Conservation (phyloP, 2,888 invertebrate genomes). For the Dynastes hyllus region DNA sequence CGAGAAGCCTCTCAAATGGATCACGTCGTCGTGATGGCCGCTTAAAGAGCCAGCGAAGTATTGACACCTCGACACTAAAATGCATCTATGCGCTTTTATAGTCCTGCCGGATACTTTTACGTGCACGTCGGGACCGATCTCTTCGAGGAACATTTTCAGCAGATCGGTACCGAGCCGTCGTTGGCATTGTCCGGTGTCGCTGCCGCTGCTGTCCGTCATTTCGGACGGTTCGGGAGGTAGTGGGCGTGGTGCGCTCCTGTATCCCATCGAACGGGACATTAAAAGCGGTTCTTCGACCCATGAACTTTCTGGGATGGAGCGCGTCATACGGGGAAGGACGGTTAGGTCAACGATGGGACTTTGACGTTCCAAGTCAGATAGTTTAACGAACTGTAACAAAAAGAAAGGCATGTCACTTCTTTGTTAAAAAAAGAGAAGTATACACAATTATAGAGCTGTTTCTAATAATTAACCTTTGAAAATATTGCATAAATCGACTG, state of each 20-base stretch:
- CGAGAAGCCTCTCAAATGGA: constrained; percentile 75
- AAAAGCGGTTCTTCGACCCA: constrained; percentile 78
- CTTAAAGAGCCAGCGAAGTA: constrained; percentile 94
- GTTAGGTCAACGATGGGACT: constrained; percentile 72
- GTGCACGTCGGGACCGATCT: constrained; percentile 92
- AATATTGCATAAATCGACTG: too few relatives aligned
- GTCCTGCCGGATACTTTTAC: constrained; percentile 81
- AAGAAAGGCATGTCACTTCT: constrained; percentile 60
- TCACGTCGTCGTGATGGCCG: constrained; percentile 78
- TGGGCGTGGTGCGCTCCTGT: constrained; percentile 68
- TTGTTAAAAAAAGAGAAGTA: too few relatives aligned
- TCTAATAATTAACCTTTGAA: too few relatives aligned
- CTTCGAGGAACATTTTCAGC: constrained; percentile 92
- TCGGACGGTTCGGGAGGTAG: constrained; percentile 66
- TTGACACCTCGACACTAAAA: constrained; percentile 91
- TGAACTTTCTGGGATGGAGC: constrained; percentile 81
- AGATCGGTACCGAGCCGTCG: constrained; percentile 87
- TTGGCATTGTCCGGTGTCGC: constrained; percentile 55
- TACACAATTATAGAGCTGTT: too few relatives aligned
- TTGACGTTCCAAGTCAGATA: constrained; percentile 86
- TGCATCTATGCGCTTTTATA: constrained; percentile 93
- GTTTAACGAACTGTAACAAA: constrained; percentile 75
- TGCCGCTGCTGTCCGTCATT: constrained; percentile 62
- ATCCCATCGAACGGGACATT: constrained; percentile 78
- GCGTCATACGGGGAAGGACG: constrained; percentile 76